These are phyloP conservation scores for Elegia similella DNA, from an alignment of 2,888 invertebrate species.

Conservation along the genomic window DNA sequence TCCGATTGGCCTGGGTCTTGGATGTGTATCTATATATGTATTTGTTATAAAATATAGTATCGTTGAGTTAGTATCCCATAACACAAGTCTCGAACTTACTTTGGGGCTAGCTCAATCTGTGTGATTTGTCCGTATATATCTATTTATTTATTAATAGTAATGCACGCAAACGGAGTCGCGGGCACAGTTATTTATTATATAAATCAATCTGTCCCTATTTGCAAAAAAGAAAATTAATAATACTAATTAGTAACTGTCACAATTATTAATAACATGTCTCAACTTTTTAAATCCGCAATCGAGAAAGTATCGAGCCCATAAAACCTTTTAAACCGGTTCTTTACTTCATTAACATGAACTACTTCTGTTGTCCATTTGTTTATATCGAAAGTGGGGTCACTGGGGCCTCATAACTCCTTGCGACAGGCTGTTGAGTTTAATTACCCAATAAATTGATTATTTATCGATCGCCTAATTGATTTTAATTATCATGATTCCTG, in stretches of 20 bases:
- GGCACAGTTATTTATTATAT: too few relatives aligned
- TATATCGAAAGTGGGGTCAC: slow-evolving; percentile 11
- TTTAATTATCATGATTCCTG: too few relatives aligned
- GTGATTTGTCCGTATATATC: too few relatives aligned
- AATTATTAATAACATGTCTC: background rate
- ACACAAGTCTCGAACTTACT: too few relatives aligned
- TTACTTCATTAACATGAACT: slow-evolving; percentile 9
- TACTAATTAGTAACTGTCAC: background rate
- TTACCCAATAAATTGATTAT: background rate
- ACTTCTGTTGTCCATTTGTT: slow-evolving; percentile 13
- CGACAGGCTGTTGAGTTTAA: background rate
- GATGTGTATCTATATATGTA: too few relatives aligned
- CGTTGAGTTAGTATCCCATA: too few relatives aligned
- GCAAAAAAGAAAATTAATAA: background rate
- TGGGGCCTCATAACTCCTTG: background rate
- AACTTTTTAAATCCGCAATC: background rate
- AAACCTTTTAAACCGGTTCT: background rate
- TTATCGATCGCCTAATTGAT: background rate
- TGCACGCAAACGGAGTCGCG: too few relatives aligned
- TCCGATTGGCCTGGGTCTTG: too few relatives aligned
- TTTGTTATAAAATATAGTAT: too few relatives aligned
- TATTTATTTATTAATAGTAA: too few relatives aligned
- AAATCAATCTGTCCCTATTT: background rate
- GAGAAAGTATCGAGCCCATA: slow-evolving; percentile 12
- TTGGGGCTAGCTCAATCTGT: too few relatives aligned